Evolutionary conservation across 2,113 vertebrate species (phyloP).

Genomic region (Sturnira hondurensis): DNA sequence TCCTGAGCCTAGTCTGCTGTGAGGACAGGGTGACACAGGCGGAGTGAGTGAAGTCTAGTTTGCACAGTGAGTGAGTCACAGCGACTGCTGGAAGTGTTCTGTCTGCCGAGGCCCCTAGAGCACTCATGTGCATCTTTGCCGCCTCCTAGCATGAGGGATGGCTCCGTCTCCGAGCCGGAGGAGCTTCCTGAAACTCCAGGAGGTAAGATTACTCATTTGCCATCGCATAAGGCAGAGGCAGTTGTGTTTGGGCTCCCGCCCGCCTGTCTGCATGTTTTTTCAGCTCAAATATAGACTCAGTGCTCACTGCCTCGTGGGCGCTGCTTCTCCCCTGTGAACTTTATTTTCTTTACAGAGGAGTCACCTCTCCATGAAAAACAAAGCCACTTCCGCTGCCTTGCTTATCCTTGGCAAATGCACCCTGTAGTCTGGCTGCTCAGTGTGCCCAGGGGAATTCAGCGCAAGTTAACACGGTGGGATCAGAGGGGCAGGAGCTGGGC

Average conservation of each 20-base stretch:
- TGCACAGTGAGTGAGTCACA: neutral
- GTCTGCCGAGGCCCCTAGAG: neutral
- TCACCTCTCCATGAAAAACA: neutral
- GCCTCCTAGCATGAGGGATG: constrained; percentile 27
- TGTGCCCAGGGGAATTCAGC: neutral
- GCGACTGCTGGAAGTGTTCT: neutral
- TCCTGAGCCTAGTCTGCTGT: neutral
- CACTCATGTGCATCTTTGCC: neutral
- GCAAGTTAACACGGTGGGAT: neutral
- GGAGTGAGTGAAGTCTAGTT: neutral
- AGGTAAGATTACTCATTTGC: constrained; percentile 53
- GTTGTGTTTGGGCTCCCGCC: constrained; percentile 70
- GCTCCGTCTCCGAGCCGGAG: constrained; percentile 20
- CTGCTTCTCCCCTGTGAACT: constrained; percentile 19
- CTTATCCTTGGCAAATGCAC: neutral
- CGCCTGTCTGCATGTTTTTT: constrained; percentile 43
- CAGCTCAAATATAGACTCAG: constrained; percentile 66
- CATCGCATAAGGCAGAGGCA: constrained; percentile 49
- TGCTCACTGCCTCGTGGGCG: neutral
- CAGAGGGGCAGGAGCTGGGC: neutral
- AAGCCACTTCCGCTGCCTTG: neutral
- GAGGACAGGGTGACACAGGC: neutral
- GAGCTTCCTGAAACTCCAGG: constrained; percentile 57
- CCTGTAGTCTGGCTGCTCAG: neutral
- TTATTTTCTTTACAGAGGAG: constrained; percentile 39